Percentiles rank a stretch among this genome's conserved stretches.
Conservation (phyloP, 2,113 vertebrate genomes). For the Recurvirostra avosetta region DNA sequence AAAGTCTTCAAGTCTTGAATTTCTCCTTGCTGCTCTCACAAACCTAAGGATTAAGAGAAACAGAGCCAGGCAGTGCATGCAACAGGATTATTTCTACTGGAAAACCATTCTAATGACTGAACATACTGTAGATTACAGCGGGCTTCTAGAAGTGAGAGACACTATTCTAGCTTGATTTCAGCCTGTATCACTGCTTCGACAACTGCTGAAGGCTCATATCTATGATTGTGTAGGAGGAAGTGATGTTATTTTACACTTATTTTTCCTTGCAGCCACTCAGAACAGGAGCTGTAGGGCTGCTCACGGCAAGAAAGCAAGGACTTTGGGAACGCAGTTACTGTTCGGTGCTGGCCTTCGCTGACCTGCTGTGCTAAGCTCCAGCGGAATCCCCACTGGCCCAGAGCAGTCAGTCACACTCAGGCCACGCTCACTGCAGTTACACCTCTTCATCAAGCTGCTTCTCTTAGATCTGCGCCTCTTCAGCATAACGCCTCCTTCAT, state of each 20-base stretch:
- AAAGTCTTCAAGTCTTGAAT: too few relatives aligned
- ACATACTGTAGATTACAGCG: background rate
- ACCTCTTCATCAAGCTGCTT: background rate
- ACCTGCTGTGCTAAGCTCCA: accelerated
- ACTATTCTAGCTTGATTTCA: background rate
- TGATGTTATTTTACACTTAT: background rate
- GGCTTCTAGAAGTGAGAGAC: background rate
- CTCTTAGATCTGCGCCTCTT: background rate
- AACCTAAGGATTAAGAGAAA: background rate
- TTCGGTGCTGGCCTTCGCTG: background rate
- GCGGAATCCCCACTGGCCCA: background rate
- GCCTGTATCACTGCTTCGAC: accelerated
- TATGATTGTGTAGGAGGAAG: background rate
- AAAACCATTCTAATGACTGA: background rate
- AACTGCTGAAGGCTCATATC: background rate
- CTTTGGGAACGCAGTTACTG: background rate
- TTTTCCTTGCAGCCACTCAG: too few relatives aligned
- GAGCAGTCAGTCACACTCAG: background rate
- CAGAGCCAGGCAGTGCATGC: background rate
- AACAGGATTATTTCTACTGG: background rate
- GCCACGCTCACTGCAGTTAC: background rate
- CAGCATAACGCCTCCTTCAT: background rate
- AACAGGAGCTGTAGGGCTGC: background rate
- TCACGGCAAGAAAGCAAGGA: background rate
- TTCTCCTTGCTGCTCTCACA: background rate